These are phyloP conservation scores for Ptychodera flava DNA, from an alignment of 35 echinoderm and acorn worm genomes.

Conservation along the genomic window DNA sequence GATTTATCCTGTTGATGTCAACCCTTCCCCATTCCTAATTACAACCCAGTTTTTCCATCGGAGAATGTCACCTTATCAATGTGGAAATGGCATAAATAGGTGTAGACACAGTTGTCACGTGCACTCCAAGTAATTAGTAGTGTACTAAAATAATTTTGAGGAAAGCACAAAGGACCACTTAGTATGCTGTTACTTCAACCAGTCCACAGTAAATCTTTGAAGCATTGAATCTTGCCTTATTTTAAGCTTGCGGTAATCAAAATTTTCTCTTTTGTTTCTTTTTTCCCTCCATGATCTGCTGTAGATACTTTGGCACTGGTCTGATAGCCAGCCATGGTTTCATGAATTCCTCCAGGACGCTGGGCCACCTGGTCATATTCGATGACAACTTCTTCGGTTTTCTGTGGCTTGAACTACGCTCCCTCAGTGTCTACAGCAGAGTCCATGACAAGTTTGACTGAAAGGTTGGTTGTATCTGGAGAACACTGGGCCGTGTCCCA, in stretches of 20 bases:
- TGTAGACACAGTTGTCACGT: no score
- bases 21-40: no score
- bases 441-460: constrained; percentile 8
- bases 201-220: no score
- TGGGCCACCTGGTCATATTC: constrained; percentile 85
- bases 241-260: not conserved
- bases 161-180: no score
- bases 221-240: no score
- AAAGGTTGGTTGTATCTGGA: not conserved
- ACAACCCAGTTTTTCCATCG: no score
- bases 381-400: constrained; percentile 76
- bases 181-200: no score
- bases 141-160: no score
- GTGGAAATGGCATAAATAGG: no score
- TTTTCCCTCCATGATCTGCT: constrained; percentile 13
- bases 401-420: constrained; percentile 76
- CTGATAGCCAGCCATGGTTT: constrained; percentile 92
- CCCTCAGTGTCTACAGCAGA: constrained; percentile 71
- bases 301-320: constrained; percentile 77
- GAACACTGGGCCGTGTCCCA: not conserved
- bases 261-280: constrained; percentile 18
- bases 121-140: no score
- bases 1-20: no score
- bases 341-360: constrained; percentile 64
- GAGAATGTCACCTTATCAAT: no score